Evolutionary conservation across 2,797 vertebrate genomes (phyloP), one percentile per base, ranked within the genome.

Genomic region (Carduelis carduelis): DNA sequence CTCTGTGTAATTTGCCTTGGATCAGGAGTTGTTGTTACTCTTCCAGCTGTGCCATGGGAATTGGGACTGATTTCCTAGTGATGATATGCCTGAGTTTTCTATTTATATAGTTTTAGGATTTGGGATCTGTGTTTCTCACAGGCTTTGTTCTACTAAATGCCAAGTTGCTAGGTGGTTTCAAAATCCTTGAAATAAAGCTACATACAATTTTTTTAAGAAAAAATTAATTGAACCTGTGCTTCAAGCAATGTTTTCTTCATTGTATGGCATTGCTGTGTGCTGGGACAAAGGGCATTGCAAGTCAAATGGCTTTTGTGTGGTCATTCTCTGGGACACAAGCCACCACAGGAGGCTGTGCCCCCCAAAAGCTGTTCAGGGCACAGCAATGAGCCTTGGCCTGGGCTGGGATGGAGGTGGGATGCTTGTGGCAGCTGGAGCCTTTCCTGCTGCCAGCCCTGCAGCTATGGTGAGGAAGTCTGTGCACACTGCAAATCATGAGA

Each of bases 401-500:
- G 16, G 47, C 69, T 61, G 35, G 23, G 70, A 32, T 86, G 77
- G 60, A 53, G 8, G 17, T 50, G 19, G 61, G 68, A 22, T 50
- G 43, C 35, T 5, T 5, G 3, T 41, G 2, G 57, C 59, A 83
- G 44, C 71, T 84, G 55, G 17, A 71, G 32, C 24, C 56, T 76
- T 89, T 90, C 46, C 64, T 78, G 19, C 74, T 88, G 74, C 78
- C 81, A 89, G 68, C 47, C 93, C 79, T 75, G 83, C 64, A 56
- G 61, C 59, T 56, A 37, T 35, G 22, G 27, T 19, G 76, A 87
- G 22, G 32, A 91, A 95, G 76, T 76, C 22, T 66, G 69, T 61
- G 59, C 82, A 49, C 10, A 12, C 50, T 72, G 79, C 87, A 78
- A 83, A 69, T 81, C 84, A 72, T 79, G 75, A 97, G 93, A 83